These are phyloP conservation scores for Hystrix cristata DNA, from an alignment of 2,113 vertebrate species.

Conservation along the genomic window DNA sequence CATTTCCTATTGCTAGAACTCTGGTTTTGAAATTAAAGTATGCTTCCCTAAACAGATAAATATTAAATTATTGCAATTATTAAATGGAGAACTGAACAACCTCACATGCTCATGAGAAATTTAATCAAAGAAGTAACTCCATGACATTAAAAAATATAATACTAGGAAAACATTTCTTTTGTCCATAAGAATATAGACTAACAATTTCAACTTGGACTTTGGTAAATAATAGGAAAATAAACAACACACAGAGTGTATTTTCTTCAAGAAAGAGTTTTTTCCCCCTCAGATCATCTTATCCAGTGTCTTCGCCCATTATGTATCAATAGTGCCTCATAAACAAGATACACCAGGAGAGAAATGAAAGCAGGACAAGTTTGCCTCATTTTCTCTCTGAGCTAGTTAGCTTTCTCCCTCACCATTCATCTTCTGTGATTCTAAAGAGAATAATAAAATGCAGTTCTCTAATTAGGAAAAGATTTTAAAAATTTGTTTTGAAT, in stretches of 20 bases:
- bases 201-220: not conserved
- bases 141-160: not conserved
- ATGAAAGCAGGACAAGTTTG: not conserved
- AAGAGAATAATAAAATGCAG: slow-evolving; percentile 73
- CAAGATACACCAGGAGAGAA: slow-evolving; percentile 55
- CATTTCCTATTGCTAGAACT: not conserved
- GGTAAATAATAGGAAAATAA: slow-evolving; percentile 47
- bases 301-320: not conserved
- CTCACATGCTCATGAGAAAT: not conserved
- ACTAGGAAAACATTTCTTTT: not conserved
- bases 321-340: slow-evolving; percentile 59
- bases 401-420: not conserved
- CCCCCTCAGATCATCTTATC: not conserved
- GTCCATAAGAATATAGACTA: not conserved
- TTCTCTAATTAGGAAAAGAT: slow-evolving; percentile 71
- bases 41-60: not conserved
- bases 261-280: not conserved
- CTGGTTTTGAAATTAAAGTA: slow-evolving; percentile 42
- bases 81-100: slow-evolving; percentile 38
- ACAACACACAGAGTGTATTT: not conserved
- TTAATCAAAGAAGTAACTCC: not conserved
- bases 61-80: not conserved
- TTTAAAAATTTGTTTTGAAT: slow-evolving; percentile 68
- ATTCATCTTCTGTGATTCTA: slow-evolving; percentile 54
- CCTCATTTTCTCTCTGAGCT: slow-evolving; percentile 59